These are phyloP conservation scores for Macaria liturata DNA, from an alignment of 2,888 invertebrate species.

Conservation along the genomic window DNA sequence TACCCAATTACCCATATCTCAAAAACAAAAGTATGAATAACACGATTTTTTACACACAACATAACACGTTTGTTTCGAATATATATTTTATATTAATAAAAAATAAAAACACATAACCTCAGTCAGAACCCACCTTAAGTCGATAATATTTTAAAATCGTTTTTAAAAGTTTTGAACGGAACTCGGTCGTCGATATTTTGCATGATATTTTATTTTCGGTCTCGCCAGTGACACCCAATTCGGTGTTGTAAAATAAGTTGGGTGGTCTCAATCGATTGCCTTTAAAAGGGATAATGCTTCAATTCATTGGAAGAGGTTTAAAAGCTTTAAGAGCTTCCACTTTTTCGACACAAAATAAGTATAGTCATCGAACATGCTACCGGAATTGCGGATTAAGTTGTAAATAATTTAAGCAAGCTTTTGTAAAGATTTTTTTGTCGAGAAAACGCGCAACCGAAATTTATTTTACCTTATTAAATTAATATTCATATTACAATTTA, in stretches of 20 bases:
- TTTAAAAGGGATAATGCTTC: constrained; percentile 22
- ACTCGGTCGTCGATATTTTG: constrained; percentile 29
- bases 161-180: constrained; percentile 42
- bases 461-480: too few relatives aligned
- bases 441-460: too few relatives aligned
- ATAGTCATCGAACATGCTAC: constrained; percentile 8
- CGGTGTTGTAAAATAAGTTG: constrained; percentile 16
- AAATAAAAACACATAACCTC: too few relatives aligned
- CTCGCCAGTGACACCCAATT: constrained; percentile 23
- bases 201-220: constrained; percentile 21
- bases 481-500: too few relatives aligned
- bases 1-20: too few relatives aligned
- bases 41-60: too few relatives aligned
- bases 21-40: too few relatives aligned
- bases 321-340: constrained; percentile 4
- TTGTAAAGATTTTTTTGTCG: too few relatives aligned
- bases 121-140: not conserved
- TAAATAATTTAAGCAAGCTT: not conserved
- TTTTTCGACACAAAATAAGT: constrained; percentile 4
- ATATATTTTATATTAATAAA: too few relatives aligned
- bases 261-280: constrained; percentile 24
- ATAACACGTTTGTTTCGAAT: too few relatives aligned
- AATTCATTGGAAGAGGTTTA: constrained; percentile 10
- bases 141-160: constrained; percentile 41
- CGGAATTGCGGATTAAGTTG: constrained; percentile 1